Evolutionary conservation across 1,140 invertebrate species (phyloP).

Genomic region (Drosophila lacteicornis): DNA sequence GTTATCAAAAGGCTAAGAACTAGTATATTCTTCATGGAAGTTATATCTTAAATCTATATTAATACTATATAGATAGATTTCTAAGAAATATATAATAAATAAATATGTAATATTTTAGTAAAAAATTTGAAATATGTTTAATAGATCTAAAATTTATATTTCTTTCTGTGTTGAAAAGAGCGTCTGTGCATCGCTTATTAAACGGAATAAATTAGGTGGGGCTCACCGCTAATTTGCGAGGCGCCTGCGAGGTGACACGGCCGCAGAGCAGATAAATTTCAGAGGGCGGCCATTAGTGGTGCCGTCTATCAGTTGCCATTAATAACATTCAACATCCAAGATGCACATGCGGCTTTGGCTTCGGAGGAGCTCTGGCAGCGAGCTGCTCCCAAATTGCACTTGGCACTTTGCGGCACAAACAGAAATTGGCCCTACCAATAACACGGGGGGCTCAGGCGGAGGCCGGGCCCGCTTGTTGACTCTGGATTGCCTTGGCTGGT

Average conservation of each 20-base stretch:
- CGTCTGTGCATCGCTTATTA: conserved; percentile 27
- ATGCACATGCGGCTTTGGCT: conserved; percentile 47
- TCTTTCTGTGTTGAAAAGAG: no score
- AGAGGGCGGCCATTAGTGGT: conserved; percentile 35
- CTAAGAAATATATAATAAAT: no score
- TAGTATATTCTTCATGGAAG: no score
- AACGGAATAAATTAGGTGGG: conserved; percentile 43
- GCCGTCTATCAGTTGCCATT: conserved; percentile 66
- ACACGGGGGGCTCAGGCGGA: conserved; percentile 12
- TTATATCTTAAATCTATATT: no score
- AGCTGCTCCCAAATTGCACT: conserved; percentile 52
- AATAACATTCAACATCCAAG: conserved; percentile 69
- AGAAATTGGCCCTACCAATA: conserved; percentile 47
- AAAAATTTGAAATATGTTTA: no score
- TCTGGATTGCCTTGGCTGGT: conserved; percentile 39
- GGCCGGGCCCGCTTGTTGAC: conserved; percentile 29
- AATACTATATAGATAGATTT: no score
- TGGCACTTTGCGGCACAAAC: conserved; percentile 64
- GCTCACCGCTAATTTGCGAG: conserved; percentile 52
- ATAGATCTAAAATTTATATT: background rate
- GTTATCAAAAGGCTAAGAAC: no score
- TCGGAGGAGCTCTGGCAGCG: background rate
- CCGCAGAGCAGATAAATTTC: conserved; percentile 56
- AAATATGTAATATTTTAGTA: no score
- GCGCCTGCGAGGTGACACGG: conserved; percentile 28